phyloP scores from a whole-genome alignment of 2,888 invertebrate genomes.

The Carabus problematicus region DNA sequence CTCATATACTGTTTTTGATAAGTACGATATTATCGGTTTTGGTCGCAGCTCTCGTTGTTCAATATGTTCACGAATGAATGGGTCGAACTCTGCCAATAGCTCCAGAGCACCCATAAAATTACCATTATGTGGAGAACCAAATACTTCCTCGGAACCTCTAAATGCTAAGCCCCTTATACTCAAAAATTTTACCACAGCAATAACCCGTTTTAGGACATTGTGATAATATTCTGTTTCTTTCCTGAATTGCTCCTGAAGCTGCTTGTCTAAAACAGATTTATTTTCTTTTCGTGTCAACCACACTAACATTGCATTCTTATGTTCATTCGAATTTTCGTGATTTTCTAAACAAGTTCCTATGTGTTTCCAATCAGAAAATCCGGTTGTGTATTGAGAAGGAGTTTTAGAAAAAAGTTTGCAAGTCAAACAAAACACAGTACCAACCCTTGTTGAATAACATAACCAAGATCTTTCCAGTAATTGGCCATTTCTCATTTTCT shows the following conservation, averaged over 20 bases:
- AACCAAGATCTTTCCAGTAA: slow-evolving; percentile 34
- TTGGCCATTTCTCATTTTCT: slow-evolving; percentile 31
- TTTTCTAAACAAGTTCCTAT: slow-evolving; percentile 20
- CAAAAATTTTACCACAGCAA: slow-evolving; percentile 24
- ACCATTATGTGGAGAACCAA: slow-evolving; percentile 48
- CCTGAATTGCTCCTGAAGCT: not conserved
- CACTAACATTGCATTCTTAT: slow-evolving; percentile 35
- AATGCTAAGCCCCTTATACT: slow-evolving; percentile 19
- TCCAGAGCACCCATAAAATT: slow-evolving; percentile 50
- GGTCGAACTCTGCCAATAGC: slow-evolving; percentile 50
- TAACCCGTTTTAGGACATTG: slow-evolving; percentile 16
- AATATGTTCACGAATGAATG: slow-evolving; percentile 49
- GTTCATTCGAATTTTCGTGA: slow-evolving; percentile 36
- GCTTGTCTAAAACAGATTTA: slow-evolving; percentile 14
- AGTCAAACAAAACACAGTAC: slow-evolving; percentile 21
- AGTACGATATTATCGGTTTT: slow-evolving; percentile 45
- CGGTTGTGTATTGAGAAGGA: slow-evolving; percentile 23
- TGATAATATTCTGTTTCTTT: slow-evolving; percentile 2
- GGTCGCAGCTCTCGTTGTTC: slow-evolving; percentile 47
- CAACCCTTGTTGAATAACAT: slow-evolving; percentile 25
- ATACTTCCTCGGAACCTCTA: slow-evolving; percentile 46
- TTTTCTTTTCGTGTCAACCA: slow-evolving; percentile 27
- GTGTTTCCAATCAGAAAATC: slow-evolving; percentile 29
- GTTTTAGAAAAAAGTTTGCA: slow-evolving; percentile 19
- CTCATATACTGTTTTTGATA: slow-evolving; percentile 48